Percentiles rank a stretch among this genome's conserved stretches.
These are phyloP conservation scores for Littorina saxatilis DNA, from an alignment of 1,140 invertebrate species.

Conservation along the genomic window DNA sequence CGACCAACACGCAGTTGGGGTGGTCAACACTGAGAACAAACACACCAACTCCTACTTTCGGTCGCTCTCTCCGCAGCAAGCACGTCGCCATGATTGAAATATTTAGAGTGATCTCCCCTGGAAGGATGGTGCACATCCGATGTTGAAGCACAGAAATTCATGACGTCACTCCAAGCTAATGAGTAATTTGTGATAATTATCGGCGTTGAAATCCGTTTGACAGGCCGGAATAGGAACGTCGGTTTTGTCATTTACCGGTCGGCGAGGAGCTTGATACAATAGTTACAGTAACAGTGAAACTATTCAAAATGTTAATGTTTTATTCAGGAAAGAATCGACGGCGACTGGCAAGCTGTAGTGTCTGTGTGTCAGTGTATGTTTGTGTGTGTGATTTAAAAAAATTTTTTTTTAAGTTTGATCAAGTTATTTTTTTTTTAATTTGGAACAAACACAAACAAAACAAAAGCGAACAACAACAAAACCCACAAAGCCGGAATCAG, in stretches of 20 bases:
- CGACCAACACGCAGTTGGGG: constrained; percentile 56
- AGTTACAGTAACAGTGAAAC: neutral
- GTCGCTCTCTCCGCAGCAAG: constrained; percentile 35
- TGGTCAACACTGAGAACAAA: constrained; percentile 53
- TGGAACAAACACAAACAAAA: no score
- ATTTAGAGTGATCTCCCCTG: neutral
- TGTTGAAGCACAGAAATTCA: neutral
- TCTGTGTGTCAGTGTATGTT: no score
- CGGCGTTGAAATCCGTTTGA: neutral
- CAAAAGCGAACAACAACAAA: no score
- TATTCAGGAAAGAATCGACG: no score
- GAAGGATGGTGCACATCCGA: neutral
- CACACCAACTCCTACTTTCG: constrained; percentile 63
- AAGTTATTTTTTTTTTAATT: no score
- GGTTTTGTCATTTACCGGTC: neutral
- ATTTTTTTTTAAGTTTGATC: no score
- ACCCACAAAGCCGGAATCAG: no score
- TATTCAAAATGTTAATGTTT: no score
- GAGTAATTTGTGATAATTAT: neutral
- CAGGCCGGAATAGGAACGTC: neutral
- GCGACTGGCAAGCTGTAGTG: no score
- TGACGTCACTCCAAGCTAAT: neutral
- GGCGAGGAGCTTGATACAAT: neutral
- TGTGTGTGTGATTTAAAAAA: no score
- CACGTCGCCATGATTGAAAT: constrained; percentile 10